phyloP scores from a whole-genome alignment of 1,140 invertebrate species.

The Dreissena rostriformis region DNA sequence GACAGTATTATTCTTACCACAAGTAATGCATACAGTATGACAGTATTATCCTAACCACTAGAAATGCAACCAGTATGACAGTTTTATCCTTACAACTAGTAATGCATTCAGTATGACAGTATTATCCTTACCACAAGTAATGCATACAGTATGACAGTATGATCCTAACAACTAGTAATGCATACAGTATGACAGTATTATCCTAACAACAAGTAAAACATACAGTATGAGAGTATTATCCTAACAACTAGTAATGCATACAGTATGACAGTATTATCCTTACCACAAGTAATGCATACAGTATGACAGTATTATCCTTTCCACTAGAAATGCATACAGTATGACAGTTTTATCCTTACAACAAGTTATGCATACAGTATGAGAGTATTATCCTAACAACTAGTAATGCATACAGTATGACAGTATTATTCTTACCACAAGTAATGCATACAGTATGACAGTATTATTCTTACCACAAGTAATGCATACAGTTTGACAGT shows the following conservation, averaged over 20 bases:
- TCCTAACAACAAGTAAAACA: no score
- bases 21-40: no score
- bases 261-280: neutral
- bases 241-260: neutral
- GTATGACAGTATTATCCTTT: slow-evolving; percentile 99
- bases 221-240: no score
- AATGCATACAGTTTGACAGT: neutral
- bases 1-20: no score
- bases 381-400: neutral
- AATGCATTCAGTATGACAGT: no score
- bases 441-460: neutral
- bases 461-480: neutral
- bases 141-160: no score
- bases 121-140: no score
- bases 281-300: slow-evolving; percentile 90
- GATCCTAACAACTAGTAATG: slow-evolving; percentile 90
- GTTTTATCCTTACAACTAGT: no score
- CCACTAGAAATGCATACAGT: slow-evolving; percentile 87
- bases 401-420: slow-evolving; percentile 98
- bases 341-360: neutral
- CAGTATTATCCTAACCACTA: neutral
- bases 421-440: slow-evolving; percentile 84
- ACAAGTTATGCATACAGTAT: neutral
- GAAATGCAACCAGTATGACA: no score
- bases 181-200: slow-evolving; percentile 97